Evolutionary conservation across 2,797 vertebrate genomes (phyloP).

Genomic region (Epinephelus awoara): DNA sequence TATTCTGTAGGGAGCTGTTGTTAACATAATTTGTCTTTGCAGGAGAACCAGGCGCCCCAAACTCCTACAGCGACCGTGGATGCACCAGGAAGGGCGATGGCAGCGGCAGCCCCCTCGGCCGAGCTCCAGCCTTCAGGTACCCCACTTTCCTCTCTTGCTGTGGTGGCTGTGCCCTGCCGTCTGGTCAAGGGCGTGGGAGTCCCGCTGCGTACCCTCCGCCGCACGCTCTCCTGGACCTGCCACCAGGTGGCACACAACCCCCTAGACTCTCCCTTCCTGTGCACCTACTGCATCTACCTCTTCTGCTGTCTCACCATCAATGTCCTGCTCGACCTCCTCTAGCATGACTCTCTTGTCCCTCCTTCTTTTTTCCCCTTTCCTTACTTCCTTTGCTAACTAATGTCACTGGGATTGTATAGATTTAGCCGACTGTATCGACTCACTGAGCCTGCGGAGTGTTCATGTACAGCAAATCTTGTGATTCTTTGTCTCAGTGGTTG

Average conservation of each 20-base stretch:
- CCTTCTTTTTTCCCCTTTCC: constrained; percentile 17
- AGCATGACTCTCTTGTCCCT: constrained; percentile 73
- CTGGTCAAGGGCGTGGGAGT: constrained; percentile 84
- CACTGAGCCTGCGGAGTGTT: constrained; percentile 44
- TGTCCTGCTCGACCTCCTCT: constrained; percentile 84
- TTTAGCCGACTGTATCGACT: constrained; percentile 56
- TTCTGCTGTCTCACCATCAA: constrained; percentile 87
- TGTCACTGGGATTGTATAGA: constrained; percentile 48
- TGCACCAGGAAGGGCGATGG: constrained; percentile 79
- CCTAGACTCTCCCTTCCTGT: constrained; percentile 94
- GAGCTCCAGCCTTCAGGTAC: constrained; percentile 95
- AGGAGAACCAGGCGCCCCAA: constrained; percentile 88
- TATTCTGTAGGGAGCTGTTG: background rate
- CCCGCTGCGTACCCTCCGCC: constrained; percentile 86
- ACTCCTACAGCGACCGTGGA: constrained; percentile 85
- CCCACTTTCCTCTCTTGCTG: constrained; percentile 91
- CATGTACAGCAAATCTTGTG: constrained; percentile 33
- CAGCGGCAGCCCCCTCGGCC: constrained; percentile 76
- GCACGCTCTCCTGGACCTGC: constrained; percentile 89
- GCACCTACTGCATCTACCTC: constrained; percentile 87
- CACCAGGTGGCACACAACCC: constrained; percentile 92
- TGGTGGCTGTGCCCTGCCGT: constrained; percentile 75
- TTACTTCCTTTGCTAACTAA: constrained; percentile 49
- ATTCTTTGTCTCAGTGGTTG: constrained; percentile 52
- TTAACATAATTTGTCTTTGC: constrained; percentile 1